Evolutionary conservation across 2,797 vertebrate genomes (phyloP).

Genomic region (Poeciliopsis paucimaculata): DNA sequence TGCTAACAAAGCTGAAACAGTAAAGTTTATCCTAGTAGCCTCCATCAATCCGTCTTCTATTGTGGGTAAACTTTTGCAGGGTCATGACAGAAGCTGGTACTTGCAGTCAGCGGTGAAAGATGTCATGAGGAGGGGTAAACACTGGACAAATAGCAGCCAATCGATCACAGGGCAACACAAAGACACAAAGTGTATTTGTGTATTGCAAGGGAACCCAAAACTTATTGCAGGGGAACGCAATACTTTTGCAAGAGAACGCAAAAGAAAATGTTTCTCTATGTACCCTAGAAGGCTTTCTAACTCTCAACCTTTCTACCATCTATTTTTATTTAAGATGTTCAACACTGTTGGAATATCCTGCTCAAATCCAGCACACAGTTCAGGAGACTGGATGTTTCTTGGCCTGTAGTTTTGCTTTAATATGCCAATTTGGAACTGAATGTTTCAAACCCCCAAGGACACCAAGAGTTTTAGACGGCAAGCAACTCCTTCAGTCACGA

Average conservation of each 20-base stretch:
- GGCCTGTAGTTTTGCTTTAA: neutral
- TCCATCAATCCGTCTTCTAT: neutral
- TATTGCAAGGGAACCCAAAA: too few species aligned
- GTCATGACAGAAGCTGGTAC: neutral
- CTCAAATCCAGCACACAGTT: neutral
- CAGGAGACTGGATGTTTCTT: neutral
- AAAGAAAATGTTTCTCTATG: too few species aligned
- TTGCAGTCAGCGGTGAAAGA: neutral
- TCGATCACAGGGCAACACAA: neutral
- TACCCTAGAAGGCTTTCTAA: too few species aligned
- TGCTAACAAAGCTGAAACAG: neutral
- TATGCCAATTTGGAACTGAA: slow-evolving; percentile 8
- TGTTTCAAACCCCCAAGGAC: neutral
- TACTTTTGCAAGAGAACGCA: too few species aligned
- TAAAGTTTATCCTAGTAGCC: neutral
- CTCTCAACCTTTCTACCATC: neutral
- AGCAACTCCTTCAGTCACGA: slow-evolving; percentile 20
- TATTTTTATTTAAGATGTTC: neutral
- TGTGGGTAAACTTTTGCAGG: neutral
- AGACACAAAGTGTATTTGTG: neutral
- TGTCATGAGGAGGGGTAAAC: neutral
- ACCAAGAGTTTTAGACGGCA: neutral
- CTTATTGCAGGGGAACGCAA: too few species aligned
- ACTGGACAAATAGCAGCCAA: neutral
- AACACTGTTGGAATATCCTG: neutral